Percentiles rank a stretch among this genome's conserved stretches.
Evolutionary conservation across 64 coral and sea anemone species (phyloP).

Genomic region (Orbicella faveolata): DNA sequence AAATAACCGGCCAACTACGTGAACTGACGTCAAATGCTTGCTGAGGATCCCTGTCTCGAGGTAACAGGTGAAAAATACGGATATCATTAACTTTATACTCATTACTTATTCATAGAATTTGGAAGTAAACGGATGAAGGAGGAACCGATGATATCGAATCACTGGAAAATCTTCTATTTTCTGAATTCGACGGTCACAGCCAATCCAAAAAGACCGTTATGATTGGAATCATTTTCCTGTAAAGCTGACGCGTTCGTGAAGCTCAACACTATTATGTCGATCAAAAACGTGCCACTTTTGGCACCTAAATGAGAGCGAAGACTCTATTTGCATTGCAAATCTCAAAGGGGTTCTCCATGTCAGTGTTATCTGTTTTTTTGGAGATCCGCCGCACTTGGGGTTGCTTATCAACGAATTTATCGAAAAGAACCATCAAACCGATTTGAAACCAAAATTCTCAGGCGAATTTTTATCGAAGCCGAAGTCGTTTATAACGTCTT

Average conservation of each 20-base stretch:
- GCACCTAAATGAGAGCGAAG: background rate
- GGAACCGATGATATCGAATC: background rate
- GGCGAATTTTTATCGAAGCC: background rate
- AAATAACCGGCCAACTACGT: conserved; percentile 13
- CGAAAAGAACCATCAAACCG: background rate
- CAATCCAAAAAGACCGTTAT: background rate
- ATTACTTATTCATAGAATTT: conserved; percentile 50
- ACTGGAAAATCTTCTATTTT: background rate
- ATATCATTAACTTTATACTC: conserved; percentile 28
- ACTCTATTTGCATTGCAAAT: conserved; percentile 46
- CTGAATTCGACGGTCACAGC: background rate
- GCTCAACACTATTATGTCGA: background rate
- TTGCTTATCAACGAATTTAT: conserved; percentile 7
- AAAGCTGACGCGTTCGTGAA: background rate
- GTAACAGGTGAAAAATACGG: conserved; percentile 23
- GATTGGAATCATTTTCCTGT: background rate
- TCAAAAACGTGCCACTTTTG: background rate
- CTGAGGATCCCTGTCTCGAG: conserved; percentile 18
- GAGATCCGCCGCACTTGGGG: conserved; percentile 15
- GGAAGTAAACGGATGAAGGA: conserved; percentile 1
- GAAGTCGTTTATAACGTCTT: background rate
- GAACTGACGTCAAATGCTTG: conserved; percentile 36
- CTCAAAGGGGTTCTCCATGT: conserved; percentile 15
- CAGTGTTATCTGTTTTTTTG: conserved; percentile 10
- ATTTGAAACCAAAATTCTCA: background rate